Evolutionary conservation across 1,140 invertebrate species (phyloP).

Genomic region (Nomia melanderi): DNA sequence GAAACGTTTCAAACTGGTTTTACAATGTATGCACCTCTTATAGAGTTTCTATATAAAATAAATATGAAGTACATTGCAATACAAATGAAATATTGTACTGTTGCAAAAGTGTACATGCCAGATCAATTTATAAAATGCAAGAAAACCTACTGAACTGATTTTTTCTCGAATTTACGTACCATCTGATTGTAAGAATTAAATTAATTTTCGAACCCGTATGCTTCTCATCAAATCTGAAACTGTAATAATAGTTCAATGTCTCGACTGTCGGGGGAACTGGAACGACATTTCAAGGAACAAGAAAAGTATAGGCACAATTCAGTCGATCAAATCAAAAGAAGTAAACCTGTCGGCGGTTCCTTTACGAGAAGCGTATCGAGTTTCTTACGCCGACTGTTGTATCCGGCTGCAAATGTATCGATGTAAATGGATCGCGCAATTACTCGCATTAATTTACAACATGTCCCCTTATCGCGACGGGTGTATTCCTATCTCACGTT

Average conservation of each 20-base stretch:
- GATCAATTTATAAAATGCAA: no score
- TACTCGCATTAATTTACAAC: conserved; percentile 4
- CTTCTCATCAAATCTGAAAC: no score
- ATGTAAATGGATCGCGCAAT: not conserved
- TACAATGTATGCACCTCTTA: no score
- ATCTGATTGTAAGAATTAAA: no score
- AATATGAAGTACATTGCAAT: no score
- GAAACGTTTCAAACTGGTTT: no score
- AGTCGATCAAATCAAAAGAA: not conserved
- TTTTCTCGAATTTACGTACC: no score
- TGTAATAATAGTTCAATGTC: not conserved
- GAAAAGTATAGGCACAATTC: not conserved
- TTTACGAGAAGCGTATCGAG: not conserved
- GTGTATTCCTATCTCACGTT: conserved; percentile 7
- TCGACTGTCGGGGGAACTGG: not conserved
- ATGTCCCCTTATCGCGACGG: not conserved
- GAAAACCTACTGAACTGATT: no score
- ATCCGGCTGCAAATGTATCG: not conserved
- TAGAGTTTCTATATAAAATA: no score
- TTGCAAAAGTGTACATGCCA: no score
- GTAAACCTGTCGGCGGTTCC: not conserved
- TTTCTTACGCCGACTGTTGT: conserved; percentile 6
- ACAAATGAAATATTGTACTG: no score
- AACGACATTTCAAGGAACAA: not conserved
- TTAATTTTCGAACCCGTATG: no score